phyloP scores from a whole-genome alignment of 2,113 vertebrate species.

The Ursus arctos region DNA sequence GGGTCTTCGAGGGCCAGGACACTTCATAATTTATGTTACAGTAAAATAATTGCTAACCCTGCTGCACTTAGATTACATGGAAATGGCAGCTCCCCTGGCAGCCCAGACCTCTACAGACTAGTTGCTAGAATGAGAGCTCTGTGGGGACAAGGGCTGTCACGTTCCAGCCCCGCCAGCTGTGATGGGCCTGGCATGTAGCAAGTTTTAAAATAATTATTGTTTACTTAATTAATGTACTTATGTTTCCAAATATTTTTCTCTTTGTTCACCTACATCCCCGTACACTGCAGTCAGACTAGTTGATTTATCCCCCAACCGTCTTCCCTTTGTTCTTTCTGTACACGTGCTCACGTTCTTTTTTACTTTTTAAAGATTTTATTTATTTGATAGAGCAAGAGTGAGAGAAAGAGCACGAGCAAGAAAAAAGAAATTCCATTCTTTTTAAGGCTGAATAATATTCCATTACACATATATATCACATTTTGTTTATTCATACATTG shows the following conservation, averaged over 20 bases:
- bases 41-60: not conserved
- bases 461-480: not conserved
- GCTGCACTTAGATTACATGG: not conserved
- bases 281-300: not conserved
- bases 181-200: not conserved
- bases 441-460: not conserved
- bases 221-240: not conserved
- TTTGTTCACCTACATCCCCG: not conserved
- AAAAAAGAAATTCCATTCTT: not conserved
- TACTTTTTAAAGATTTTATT: too few species aligned
- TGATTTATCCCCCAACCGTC: not conserved
- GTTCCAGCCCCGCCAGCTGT: not conserved
- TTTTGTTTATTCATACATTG: not conserved
- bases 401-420: too few species aligned
- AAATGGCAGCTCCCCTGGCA: not conserved
- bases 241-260: not conserved
- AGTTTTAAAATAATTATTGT: not conserved
- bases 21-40: not conserved
- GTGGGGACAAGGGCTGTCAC: not conserved
- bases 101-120: not conserved
- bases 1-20: not conserved
- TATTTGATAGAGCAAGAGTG: too few species aligned
- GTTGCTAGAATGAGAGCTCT: not conserved
- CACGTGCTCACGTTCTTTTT: not conserved
- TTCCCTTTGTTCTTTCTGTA: not conserved